These are phyloP conservation scores for Microdon myrmicae DNA, from an alignment of 2,888 invertebrate genomes.

Conservation along the genomic window DNA sequence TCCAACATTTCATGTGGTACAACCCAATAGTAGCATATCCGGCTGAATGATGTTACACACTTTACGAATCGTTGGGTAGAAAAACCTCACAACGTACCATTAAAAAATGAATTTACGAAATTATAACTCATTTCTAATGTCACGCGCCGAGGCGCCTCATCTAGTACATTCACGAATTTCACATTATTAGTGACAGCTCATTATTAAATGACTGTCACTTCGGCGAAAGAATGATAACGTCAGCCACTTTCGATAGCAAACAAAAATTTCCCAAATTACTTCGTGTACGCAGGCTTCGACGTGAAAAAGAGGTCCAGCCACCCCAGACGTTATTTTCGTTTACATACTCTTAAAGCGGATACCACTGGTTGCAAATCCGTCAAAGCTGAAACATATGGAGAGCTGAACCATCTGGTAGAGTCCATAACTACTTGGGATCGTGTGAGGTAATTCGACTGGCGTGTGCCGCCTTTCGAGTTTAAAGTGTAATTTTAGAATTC, in stretches of 20 bases:
- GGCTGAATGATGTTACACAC: no score
- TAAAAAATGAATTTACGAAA: neutral
- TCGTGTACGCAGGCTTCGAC: conserved; percentile 27
- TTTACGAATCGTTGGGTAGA: no score
- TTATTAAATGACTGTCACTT: conserved; percentile 7
- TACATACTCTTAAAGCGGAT: neutral
- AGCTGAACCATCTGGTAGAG: conserved; percentile 1
- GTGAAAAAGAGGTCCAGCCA: neutral
- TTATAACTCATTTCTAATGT: neutral
- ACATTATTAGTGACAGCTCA: conserved; percentile 10
- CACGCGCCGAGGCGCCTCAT: neutral
- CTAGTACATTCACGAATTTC: neutral
- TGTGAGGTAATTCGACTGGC: no score
- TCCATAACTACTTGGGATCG: no score
- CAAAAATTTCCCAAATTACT: conserved; percentile 25
- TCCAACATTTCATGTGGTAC: no score
- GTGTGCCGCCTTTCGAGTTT: no score
- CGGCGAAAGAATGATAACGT: conserved; percentile 40
- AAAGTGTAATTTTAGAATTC: no score
- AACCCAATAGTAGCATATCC: no score
- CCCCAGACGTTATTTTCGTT: conserved; percentile 18
- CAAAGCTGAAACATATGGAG: conserved; percentile 35
- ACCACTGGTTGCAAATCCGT: neutral
- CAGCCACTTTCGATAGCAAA: conserved; percentile 40
- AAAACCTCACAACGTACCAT: neutral